A percentile compares a stretch with the other conserved stretches of the same genome.
phyloP scores from a whole-genome alignment of 2,888 invertebrate species.

The Erynnis tages region DNA sequence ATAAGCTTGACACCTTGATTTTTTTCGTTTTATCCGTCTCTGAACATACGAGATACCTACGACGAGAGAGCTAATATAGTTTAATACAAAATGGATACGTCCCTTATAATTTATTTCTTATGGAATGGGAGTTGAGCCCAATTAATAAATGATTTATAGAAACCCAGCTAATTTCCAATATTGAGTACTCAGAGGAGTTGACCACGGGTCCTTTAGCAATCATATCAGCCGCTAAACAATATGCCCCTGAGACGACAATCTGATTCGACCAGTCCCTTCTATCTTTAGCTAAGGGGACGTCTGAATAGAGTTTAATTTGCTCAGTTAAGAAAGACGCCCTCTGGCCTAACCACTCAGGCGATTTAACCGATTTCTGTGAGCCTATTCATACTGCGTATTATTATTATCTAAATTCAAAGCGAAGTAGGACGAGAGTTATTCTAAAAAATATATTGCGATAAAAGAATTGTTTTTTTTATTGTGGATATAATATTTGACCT shows the following conservation, averaged over 20 bases:
- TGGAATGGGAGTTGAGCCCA: not conserved
- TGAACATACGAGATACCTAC: no score
- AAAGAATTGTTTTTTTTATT: no score
- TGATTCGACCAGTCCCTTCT: conserved; percentile 36
- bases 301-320: conserved; percentile 31
- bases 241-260: conserved; percentile 23
- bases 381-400: conserved; percentile 10
- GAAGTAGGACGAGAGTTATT: no score
- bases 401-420: conserved; percentile 8
- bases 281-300: conserved; percentile 29
- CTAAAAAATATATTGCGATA: no score
- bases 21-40: no score
- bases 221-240: conserved; percentile 19
- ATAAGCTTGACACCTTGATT: no score
- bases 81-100: not conserved
- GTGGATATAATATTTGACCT: no score
- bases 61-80: no score
- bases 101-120: not conserved
- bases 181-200: conserved; percentile 8
- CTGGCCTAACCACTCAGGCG: not conserved
- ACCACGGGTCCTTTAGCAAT: conserved; percentile 23
- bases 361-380: conserved; percentile 2
- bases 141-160: conserved; percentile 4
- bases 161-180: not conserved
- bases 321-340: conserved; percentile 41